Evolutionary conservation across 2,888 invertebrate species (phyloP), one percentile per base, ranked within the genome.

Genomic region (Eilema caniola): DNA sequence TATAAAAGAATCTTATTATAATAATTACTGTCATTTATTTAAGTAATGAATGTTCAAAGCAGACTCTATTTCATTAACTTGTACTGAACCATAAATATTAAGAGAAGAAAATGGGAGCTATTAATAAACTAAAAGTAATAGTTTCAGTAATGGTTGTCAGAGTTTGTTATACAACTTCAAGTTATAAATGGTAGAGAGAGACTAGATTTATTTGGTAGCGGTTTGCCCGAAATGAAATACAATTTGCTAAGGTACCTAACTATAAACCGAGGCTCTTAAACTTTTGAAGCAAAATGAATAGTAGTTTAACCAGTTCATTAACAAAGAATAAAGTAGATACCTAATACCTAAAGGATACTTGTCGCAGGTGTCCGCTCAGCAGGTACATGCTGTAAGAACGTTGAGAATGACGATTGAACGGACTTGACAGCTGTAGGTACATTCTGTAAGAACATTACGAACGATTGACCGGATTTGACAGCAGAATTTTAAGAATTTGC

Each of bases 171-270:
- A 11, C 2, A 14, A 64, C 12, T n/a, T 31, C n/a, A 31, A 64
- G 28, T 53, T 37, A 33, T 62, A 62, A 41, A 62, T 41, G 62
- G 8, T 31, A n/a, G 53, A 12, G 12, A 8, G 25, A 64, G 5
- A 78, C 71, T 70, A 37, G 60, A 78, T 76, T 74, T 71, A 76
- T 74, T 28, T 63, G 28, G 1, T 0, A 31, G 67, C 16, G 63
- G 72, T 47, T 78, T 71, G 66, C 56, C 28, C 16, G 37, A 72
- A 72, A 66, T 77, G 71, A 67, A 20, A 33, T 37, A n/a, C 47
- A 71, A 73, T 80, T 77, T 62, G 59, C 70, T 62, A 64, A 59
- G 57, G 25, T 72, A 37, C 33, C 57, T 71, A 12, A 16, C n/a
- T 24, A 37, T 28, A 53, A 62, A 25, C 10, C 33, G 11, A 31